Percentiles rank a stretch among this genome's conserved stretches.
Conservation (phyloP, 1,140 invertebrate species). For the Camponotus pennsylvanicus region DNA sequence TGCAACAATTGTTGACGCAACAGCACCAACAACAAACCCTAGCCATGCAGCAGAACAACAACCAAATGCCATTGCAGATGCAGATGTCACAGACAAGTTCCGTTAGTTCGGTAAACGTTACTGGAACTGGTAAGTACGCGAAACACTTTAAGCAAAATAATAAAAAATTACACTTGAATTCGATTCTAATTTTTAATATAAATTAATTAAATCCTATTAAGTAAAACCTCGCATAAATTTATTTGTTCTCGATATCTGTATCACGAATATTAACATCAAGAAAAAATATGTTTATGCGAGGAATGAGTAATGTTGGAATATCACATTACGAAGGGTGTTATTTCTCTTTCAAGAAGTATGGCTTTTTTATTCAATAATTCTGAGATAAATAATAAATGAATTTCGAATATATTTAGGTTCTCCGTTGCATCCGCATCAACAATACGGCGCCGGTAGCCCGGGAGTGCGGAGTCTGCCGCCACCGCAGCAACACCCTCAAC, state of each 20-base stretch:
- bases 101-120: constrained; percentile 81
- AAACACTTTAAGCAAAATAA: background rate
- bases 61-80: constrained; percentile 86
- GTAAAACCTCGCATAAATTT: background rate
- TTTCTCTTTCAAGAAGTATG: background rate
- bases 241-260: background rate
- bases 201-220: background rate
- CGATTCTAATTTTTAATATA: background rate
- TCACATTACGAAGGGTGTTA: background rate
- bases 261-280: background rate
- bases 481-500: constrained; percentile 81
- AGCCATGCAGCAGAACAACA: constrained; percentile 87
- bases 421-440: constrained; percentile 84
- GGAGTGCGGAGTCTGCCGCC: constrained; percentile 80
- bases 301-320: too few relatives aligned
- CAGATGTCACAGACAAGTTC: constrained; percentile 86
- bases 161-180: background rate
- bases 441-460: constrained; percentile 82
- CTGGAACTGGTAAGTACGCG: constrained; percentile 79
- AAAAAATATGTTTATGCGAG: too few relatives aligned
- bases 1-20: constrained; percentile 87
- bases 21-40: constrained; percentile 88
- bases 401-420: constrained; percentile 75
- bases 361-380: background rate
- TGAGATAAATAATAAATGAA: constrained; percentile 7